Evolutionary conservation across 2,113 vertebrate species (phyloP), one percentile per base, ranked within the genome.

Genomic region (Symphodus melops): DNA sequence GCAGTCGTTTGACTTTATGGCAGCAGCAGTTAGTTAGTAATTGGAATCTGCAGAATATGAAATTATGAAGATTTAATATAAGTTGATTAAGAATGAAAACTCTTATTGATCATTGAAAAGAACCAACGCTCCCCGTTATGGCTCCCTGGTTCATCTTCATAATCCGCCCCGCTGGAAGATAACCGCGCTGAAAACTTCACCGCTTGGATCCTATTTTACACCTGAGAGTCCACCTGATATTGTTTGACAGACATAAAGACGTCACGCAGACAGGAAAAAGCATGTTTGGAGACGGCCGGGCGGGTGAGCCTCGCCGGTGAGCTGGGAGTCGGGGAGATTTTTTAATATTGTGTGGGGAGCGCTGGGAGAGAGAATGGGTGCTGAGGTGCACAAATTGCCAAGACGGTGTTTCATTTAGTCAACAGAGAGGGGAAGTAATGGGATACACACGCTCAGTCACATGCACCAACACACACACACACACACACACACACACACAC

Each of bases 191-290:
- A 68, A 73, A 81, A 65, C 59, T 48, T 62, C 39, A 57, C 17
- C 4, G 61, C 68, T 76, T 39, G 44, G 57, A 74, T 89, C 74
- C 28, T 73, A 90, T 87, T 79, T 81, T 77, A 54, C 89, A 73
- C 79, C 59, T 12, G 87, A 78, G 89, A 81, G 13, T 73, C n/a
- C 10, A 60, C 60, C 86, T 85, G 74, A 79, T 89, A 83, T 85
- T 85, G 75, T 85, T 83, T 81, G 82, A 84, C 73, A 78, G 77
- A 86, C 83, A 91, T 85, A 74, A 89, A 89, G 76, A 81, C 74
- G 16, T 79, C 64, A 39, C 13, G 23, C 52, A 49, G 73, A 63
- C 76, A 73, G 46, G 75, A 78, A 76, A 69, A 74, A 53, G 53
- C 74, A 54, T 64, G 68, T 72, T 82, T 68, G 21, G 69, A 85